These are phyloP conservation scores for Drosophila infuscata DNA, from an alignment of 2,888 invertebrate species.

Conservation along the genomic window DNA sequence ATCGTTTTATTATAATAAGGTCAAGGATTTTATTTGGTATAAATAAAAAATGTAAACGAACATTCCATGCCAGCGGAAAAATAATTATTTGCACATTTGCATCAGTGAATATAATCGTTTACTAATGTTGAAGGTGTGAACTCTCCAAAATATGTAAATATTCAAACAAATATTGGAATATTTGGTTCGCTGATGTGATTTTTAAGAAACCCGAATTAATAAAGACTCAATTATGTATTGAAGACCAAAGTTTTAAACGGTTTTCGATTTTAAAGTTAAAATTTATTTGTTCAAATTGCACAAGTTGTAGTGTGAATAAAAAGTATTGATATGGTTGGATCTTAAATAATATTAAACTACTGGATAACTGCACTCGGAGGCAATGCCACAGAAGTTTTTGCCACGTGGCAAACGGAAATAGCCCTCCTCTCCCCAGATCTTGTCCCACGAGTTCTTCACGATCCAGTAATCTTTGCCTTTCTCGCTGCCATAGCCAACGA, in stretches of 20 bases:
- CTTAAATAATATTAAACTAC: constrained; percentile 60
- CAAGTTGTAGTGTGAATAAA: neutral
- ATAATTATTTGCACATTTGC: neutral
- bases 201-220: neutral
- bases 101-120: neutral
- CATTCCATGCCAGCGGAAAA: neutral
- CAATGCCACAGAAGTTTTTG: constrained; percentile 83
- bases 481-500: constrained; percentile 84
- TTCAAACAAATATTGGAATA: neutral
- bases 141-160: neutral
- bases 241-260: neutral
- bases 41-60: neutral
- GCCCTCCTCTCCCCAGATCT: constrained; percentile 83
- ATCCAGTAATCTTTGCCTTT: constrained; percentile 84
- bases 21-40: neutral
- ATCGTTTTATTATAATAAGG: neutral
- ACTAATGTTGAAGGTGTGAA: neutral
- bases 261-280: neutral
- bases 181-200: neutral
- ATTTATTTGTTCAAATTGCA: neutral
- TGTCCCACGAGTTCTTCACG: constrained; percentile 84
- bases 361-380: constrained; percentile 83
- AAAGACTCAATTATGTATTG: neutral
- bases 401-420: constrained; percentile 83
- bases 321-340: neutral